phyloP scores from a whole-genome alignment of 1,140 invertebrate genomes.

The Hylaeus volcanicus region DNA sequence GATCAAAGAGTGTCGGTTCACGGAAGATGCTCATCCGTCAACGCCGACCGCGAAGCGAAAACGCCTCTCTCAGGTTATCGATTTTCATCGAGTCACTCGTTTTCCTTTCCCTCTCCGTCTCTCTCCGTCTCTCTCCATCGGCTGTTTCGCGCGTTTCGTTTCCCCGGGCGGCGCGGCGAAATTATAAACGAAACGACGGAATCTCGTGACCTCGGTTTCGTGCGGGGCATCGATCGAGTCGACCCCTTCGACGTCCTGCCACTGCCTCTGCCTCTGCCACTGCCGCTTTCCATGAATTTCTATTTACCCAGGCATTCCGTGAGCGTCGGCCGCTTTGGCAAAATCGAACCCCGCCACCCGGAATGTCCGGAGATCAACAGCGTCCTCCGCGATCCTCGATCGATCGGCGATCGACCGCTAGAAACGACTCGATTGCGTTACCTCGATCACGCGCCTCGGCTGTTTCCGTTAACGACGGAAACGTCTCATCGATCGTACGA shows the following conservation, averaged over 20 bases:
- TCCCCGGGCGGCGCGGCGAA: conserved; percentile 52
- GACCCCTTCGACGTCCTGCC: conserved; percentile 42
- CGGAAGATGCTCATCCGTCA: conserved; percentile 45
- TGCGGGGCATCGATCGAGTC: conserved; percentile 56
- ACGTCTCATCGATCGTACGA: no score
- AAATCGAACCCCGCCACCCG: neutral
- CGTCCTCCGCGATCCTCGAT: neutral
- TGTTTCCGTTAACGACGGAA: no score
- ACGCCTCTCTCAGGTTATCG: conserved; percentile 9
- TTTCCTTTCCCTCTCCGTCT: conserved; percentile 25
- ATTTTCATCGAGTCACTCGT: conserved; percentile 26
- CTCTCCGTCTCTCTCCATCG: neutral
- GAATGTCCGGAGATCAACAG: conserved; percentile 14
- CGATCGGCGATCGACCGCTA: neutral
- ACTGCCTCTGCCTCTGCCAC: neutral
- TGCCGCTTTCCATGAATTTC: conserved; percentile 5
- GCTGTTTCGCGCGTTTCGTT: conserved; percentile 56
- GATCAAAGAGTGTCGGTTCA: conserved; percentile 44
- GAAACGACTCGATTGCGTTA: no score
- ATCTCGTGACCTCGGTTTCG: conserved; percentile 63
- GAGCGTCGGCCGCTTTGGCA: neutral
- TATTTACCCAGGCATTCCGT: conserved; percentile 6
- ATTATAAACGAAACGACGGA: conserved; percentile 65
- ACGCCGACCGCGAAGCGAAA: neutral
- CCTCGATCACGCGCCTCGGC: no score